phyloP scores from a whole-genome alignment of 2,113 vertebrate genomes.

The Percopsis transmontana region DNA sequence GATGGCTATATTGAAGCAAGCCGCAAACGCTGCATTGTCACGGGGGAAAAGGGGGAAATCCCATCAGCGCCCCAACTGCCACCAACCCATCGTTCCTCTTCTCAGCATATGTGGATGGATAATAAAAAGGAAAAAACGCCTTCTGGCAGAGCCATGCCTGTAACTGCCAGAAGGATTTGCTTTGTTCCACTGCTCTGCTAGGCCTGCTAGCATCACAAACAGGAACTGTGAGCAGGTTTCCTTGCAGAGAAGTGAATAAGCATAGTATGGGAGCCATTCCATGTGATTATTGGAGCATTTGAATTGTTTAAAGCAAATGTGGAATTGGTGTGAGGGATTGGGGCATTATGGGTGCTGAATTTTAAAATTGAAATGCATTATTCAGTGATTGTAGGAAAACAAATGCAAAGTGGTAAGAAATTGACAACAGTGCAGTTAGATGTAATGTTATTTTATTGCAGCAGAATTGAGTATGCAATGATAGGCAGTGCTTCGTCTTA shows the following conservation, averaged over 20 bases:
- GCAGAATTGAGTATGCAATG: constrained; percentile 9
- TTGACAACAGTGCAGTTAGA: constrained; percentile 43
- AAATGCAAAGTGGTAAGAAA: constrained; percentile 52
- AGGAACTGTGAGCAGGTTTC: constrained; percentile 15
- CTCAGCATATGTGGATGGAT: constrained; percentile 52
- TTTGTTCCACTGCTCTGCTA: constrained; percentile 52
- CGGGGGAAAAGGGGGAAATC: constrained; percentile 16
- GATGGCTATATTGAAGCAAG: constrained; percentile 63
- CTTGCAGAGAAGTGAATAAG: constrained; percentile 41
- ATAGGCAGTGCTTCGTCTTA: constrained; percentile 25
- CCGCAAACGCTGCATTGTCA: constrained; percentile 49
- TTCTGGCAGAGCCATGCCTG: constrained; percentile 30
- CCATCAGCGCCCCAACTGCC: not conserved
- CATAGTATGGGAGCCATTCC: constrained; percentile 44
- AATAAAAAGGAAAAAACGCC: constrained; percentile 24
- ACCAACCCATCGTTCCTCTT: constrained; percentile 17
- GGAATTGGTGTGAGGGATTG: constrained; percentile 13
- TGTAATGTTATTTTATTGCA: constrained; percentile 50
- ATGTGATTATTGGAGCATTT: constrained; percentile 57
- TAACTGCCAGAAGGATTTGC: constrained; percentile 51
- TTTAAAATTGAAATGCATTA: constrained; percentile 66
- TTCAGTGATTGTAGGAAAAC: constrained; percentile 66
- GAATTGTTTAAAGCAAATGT: constrained; percentile 63
- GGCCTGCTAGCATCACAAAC: constrained; percentile 29
- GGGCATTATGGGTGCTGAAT: constrained; percentile 46